These are phyloP conservation scores for Neoseiulus cucumeris DNA, from an alignment of 1,140 invertebrate species.

Conservation along the genomic window DNA sequence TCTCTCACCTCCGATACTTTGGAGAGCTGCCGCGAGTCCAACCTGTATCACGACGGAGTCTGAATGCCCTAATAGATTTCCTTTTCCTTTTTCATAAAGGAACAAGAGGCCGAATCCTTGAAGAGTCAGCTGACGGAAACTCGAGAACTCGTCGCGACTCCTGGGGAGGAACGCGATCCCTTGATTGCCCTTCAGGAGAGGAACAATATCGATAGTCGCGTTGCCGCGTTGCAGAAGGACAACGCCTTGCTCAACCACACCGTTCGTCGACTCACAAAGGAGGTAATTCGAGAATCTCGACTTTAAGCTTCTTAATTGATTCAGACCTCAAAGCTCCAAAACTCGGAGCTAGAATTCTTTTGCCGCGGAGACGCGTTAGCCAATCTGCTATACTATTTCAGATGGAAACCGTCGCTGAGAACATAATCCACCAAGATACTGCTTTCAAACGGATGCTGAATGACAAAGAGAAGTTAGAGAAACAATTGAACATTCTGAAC, in stretches of 20 bases:
- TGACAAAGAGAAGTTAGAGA: neutral
- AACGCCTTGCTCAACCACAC: slow-evolving; percentile 1
- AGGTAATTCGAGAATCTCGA: neutral
- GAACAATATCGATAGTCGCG: neutral
- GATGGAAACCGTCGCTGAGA: slow-evolving; percentile 1
- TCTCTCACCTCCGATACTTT: too few relatives aligned
- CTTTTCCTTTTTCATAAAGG: neutral
- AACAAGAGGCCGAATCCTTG: neutral
- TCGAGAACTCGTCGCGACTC: neutral
- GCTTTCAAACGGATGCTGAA: neutral
- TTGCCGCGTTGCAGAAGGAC: slow-evolving; percentile 1
- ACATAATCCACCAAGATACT: neutral
- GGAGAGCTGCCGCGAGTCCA: too few relatives aligned
- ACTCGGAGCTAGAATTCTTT: too few relatives aligned
- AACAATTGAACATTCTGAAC: neutral
- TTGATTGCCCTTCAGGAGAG: neutral
- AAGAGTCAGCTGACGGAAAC: slow-evolving; percentile 1
- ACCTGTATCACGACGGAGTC: too few relatives aligned
- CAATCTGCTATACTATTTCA: neutral
- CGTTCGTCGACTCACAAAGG: neutral
- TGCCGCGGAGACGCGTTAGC: too few relatives aligned
- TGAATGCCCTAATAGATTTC: too few relatives aligned
- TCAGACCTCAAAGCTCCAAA: too few relatives aligned
- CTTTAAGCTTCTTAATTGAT: too few relatives aligned
- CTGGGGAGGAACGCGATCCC: neutral